Evolutionary conservation across 2,113 vertebrate genomes (phyloP).

Genomic region (Rostratula benghalensis): DNA sequence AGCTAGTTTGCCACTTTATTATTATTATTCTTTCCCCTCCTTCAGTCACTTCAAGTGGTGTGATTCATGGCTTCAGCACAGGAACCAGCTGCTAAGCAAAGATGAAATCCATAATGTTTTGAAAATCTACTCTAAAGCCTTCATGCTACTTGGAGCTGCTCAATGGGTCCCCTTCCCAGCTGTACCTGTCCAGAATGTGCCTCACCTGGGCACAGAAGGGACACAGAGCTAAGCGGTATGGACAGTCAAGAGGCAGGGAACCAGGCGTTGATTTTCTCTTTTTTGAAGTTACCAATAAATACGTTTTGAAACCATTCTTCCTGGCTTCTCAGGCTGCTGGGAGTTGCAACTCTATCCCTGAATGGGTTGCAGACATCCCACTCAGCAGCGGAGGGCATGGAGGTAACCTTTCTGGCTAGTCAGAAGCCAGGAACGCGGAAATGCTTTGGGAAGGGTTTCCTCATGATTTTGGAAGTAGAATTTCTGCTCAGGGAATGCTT

Average conservation of each 20-base stretch:
- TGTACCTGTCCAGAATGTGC: not conserved
- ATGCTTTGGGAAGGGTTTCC: not conserved
- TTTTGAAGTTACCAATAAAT: not conserved
- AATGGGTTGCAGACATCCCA: not conserved
- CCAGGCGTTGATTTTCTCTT: not conserved
- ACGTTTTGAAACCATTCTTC: not conserved
- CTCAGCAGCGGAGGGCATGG: not conserved
- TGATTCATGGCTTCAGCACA: conserved; percentile 33
- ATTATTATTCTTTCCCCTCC: conserved; percentile 49
- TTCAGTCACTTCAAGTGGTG: conserved; percentile 35
- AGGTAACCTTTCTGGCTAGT: not conserved
- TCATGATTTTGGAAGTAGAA: not conserved
- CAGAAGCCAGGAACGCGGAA: not conserved
- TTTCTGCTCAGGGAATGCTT: not conserved
- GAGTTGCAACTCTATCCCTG: not conserved
- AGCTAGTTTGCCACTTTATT: conserved; percentile 40
- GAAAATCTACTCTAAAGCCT: not conserved
- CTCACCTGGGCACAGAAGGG: not conserved
- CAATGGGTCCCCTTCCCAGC: not conserved
- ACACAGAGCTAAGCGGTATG: not conserved
- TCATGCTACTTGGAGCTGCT: not conserved
- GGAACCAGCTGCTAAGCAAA: conserved; percentile 31
- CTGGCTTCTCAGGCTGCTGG: not conserved
- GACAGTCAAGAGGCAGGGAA: not conserved
- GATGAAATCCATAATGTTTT: conserved; percentile 13